phyloP scores from a whole-genome alignment of 2,113 vertebrate genomes.

The Proteles cristata region DNA sequence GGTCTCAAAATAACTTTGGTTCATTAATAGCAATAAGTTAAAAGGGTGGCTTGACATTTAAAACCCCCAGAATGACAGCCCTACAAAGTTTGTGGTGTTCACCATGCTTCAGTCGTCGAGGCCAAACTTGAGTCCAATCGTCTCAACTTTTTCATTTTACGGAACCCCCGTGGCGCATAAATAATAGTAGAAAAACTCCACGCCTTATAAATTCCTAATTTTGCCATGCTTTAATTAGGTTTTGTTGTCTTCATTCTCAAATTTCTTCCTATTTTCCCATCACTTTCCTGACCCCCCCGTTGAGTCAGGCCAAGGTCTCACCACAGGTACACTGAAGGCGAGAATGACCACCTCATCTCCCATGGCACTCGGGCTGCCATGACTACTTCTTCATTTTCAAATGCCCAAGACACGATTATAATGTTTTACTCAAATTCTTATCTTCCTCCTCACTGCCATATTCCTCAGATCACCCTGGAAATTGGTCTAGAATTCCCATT shows the following conservation, averaged over 20 bases:
- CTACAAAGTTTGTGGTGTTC: not conserved
- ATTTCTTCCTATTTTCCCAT: not conserved
- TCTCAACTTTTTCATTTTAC: not conserved
- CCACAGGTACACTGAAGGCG: not conserved
- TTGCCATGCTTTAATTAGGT: not conserved
- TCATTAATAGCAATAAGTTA: constrained; percentile 54
- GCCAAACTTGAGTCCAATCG: not conserved
- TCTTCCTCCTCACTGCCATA: not conserved
- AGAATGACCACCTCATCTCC: not conserved
- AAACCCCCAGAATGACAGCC: constrained; percentile 1
- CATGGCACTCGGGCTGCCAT: not conserved
- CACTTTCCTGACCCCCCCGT: not conserved
- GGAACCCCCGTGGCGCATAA: not conserved
- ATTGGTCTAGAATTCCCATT: constrained; percentile 61
- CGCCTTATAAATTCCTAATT: not conserved
- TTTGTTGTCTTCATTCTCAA: not conserved
- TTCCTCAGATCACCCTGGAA: constrained; percentile 59
- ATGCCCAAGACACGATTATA: not conserved
- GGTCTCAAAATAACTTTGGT: not conserved
- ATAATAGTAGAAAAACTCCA: not conserved
- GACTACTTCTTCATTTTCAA: not conserved
- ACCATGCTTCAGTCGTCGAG: not conserved
- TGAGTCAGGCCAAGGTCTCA: not conserved
- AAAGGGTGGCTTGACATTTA: constrained; percentile 54
- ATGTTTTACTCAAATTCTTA: constrained; percentile 24